These are phyloP conservation scores for Gambusia holbrooki DNA, from an alignment of 2,113 vertebrate species.

Conservation along the genomic window DNA sequence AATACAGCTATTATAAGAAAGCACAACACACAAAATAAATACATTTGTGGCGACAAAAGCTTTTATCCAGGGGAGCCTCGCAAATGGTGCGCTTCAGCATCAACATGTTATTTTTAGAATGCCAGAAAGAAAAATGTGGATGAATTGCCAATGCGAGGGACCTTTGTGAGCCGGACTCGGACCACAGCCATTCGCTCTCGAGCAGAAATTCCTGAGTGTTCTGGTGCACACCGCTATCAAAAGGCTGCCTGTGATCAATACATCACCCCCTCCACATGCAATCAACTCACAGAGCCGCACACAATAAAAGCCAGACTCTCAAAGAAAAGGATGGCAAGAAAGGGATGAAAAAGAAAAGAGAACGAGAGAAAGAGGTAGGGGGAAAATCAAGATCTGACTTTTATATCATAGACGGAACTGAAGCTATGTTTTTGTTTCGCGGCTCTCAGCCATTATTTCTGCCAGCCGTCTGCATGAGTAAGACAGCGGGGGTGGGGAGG, in stretches of 20 bases:
- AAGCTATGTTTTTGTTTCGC: conserved; percentile 76
- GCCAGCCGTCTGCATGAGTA: conserved; percentile 79
- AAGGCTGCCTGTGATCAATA: conserved; percentile 74
- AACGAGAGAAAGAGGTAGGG: background rate
- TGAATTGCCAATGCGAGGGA: conserved; percentile 29
- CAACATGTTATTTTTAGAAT: conserved; percentile 22
- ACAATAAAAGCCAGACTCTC: conserved; percentile 62
- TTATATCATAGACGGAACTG: conserved; percentile 67
- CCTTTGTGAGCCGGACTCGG: conserved; percentile 65
- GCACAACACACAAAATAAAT: conserved; percentile 22
- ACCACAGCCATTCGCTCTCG: conserved; percentile 51
- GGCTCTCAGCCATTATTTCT: conserved; percentile 83
- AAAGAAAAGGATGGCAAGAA: conserved; percentile 27
- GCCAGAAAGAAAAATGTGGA: conserved; percentile 42
- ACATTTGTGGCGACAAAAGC: conserved; percentile 16
- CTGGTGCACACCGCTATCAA: conserved; percentile 63
- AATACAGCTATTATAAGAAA: conserved; percentile 2
- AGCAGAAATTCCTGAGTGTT: conserved; percentile 55
- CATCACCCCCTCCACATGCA: conserved; percentile 66
- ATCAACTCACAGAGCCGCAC: conserved; percentile 64
- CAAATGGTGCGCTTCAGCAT: conserved; percentile 26
- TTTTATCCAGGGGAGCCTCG: conserved; percentile 17
- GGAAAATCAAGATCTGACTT: conserved; percentile 50
- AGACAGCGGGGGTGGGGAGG: conserved; percentile 37
- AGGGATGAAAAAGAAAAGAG: background rate